These are phyloP conservation scores for Octonoba sinensis DNA, from an alignment of 2,888 invertebrate genomes.

Conservation along the genomic window DNA sequence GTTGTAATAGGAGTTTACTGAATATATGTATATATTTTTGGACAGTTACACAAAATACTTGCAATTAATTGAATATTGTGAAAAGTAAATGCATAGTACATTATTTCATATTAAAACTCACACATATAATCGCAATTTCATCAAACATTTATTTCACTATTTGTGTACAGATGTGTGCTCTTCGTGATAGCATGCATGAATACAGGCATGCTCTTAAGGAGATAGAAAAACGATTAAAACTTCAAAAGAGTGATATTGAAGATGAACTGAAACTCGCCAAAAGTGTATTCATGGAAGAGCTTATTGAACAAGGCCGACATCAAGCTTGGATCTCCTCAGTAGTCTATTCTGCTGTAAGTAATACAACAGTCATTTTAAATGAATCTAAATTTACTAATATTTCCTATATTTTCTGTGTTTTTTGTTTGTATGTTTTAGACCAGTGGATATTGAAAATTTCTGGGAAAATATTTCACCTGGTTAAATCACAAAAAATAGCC, in stretches of 20 bases:
- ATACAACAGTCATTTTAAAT: neutral
- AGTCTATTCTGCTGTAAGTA: conserved; percentile 76
- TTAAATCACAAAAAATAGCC: too few relatives aligned
- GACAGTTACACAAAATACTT: too few relatives aligned
- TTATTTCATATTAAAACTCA: too few relatives aligned
- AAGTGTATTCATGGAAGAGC: conserved; percentile 76
- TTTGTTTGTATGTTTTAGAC: neutral
- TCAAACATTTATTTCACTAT: too few relatives aligned
- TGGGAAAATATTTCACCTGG: too few relatives aligned
- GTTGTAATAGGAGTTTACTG: too few relatives aligned
- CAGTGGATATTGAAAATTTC: too few relatives aligned
- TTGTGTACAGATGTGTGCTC: conserved; percentile 71
- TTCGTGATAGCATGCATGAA: conserved; percentile 79
- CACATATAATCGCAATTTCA: too few relatives aligned
- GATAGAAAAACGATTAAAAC: conserved; percentile 46
- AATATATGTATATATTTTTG: too few relatives aligned
- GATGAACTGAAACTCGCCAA: conserved; percentile 76
- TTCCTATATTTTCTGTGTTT: neutral
- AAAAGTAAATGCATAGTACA: too few relatives aligned
- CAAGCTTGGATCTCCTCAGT: conserved; percentile 81
- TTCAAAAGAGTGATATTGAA: conserved; percentile 70
- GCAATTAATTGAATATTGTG: too few relatives aligned
- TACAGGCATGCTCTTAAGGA: conserved; percentile 75
- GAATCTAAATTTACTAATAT: neutral
- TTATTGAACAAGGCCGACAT: conserved; percentile 77